Evolutionary conservation across 37 sponge, comb jelly and placozoan species (phyloP), one percentile per base, ranked within the genome.

Genomic region (Oopsacas minuta): DNA sequence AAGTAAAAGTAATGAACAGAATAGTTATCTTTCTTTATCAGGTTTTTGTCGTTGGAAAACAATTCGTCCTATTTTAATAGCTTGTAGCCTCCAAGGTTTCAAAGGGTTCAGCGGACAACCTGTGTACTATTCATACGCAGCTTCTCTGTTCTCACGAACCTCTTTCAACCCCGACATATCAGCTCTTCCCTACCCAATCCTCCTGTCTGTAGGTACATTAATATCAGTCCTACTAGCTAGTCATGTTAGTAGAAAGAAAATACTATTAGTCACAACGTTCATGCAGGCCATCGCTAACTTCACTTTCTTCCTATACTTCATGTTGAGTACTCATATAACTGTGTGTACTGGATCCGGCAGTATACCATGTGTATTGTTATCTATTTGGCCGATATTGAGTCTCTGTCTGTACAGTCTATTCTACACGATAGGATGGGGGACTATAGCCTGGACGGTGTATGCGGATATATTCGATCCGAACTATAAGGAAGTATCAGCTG

Each of bases 21-120:
- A 3, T n/a, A 10, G 32, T 61, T 32, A 3, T 10, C 5, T 3
- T 61, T 61, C 75, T 3, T 3, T 61, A 32, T 12, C 17, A 32
- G 75, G 30, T 3, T 25, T 61, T 3, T 25, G 3, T 12, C 75
- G 30, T 25, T 61, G 75, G 75, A n/a, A 61, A 5, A 61, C 30
- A 61, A 7, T 61, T 7, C 20, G 30, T 5, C 75, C 75, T 61
- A 61, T 61, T n/a, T n/a, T 61, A 12, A 61, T 20, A 61, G 75
- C 22, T 5, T 61, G 75, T 61, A n/a, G 17, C 30, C 75, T 61
- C 17, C 75, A 61, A 34, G 20, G 5, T 20, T 61, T 61, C 75
- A 61, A 61, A 61, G 75, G 75, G 22, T 61, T 3, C 75, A 61
- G 75, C 28, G 75, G 75, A 61, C 75, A 61, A 34, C 75, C 75